These are phyloP conservation scores for Selene dorsalis DNA, from an alignment of 2,797 vertebrate genomes.

Conservation along the genomic window DNA sequence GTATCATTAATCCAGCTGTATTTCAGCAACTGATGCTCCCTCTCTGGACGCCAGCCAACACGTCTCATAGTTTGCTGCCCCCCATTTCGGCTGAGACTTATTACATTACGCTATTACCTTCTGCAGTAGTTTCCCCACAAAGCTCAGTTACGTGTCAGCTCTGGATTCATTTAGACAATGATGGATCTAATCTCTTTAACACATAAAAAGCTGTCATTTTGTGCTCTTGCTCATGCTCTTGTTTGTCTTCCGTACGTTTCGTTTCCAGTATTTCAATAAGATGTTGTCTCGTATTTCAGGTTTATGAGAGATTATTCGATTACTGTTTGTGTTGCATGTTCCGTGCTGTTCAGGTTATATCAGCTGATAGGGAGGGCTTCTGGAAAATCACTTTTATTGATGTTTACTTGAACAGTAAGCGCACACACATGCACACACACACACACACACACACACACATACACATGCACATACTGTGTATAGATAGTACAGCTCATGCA, in stretches of 20 bases:
- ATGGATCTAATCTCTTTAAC: neutral
- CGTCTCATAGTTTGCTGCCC: neutral
- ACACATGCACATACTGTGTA: too few relatives aligned
- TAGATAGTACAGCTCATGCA: too few relatives aligned
- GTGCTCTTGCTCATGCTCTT: neutral
- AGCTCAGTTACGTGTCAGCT: conserved; percentile 3
- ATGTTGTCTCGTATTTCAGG: neutral
- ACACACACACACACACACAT: too few relatives aligned
- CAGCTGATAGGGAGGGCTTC: neutral
- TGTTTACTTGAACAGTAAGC: too few relatives aligned
- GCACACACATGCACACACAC: too few relatives aligned
- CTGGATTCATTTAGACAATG: neutral
- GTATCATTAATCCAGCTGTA: conserved; percentile 59
- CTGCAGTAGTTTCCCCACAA: neutral
- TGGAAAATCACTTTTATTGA: neutral
- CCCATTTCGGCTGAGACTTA: conserved; percentile 28
- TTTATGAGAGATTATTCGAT: neutral
- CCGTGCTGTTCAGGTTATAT: neutral
- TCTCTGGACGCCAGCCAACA: conserved; percentile 50
- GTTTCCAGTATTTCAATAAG: neutral
- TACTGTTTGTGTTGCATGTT: neutral
- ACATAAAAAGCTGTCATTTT: neutral
- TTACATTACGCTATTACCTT: conserved; percentile 29
- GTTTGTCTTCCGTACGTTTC: too few relatives aligned
- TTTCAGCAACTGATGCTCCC: conserved; percentile 46